Evolutionary conservation across 2,797 vertebrate genomes (phyloP).

Genomic region (Loris lydekkerianus): DNA sequence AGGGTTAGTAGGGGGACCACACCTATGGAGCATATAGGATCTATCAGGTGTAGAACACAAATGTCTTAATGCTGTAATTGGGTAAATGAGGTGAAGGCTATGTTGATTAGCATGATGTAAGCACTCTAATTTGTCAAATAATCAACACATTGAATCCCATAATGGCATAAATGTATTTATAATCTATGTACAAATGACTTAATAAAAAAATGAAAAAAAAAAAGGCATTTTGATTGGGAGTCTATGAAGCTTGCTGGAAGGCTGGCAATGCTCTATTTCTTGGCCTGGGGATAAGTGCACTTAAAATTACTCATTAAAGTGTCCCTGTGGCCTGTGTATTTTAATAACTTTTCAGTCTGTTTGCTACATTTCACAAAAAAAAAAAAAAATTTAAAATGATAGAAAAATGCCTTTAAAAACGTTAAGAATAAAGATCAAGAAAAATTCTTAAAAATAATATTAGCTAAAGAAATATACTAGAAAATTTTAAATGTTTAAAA

Average conservation of each 20-base stretch:
- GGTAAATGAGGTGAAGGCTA: too few species aligned
- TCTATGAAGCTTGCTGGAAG: too few species aligned
- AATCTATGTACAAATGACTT: too few species aligned
- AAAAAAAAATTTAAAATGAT: not conserved
- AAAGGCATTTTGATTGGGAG: not conserved
- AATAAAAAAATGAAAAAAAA: too few species aligned
- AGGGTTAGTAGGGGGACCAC: too few species aligned
- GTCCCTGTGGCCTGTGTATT: not conserved
- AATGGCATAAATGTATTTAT: too few species aligned
- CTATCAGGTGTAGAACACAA: too few species aligned
- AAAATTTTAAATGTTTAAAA: not conserved
- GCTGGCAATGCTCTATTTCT: not conserved
- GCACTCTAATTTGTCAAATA: too few species aligned
- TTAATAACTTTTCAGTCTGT: slow-evolving; percentile 14
- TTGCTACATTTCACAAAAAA: slow-evolving; percentile 15
- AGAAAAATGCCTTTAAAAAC: not conserved
- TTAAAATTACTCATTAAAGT: slow-evolving; percentile 1
- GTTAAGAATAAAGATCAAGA: not conserved
- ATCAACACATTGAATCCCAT: too few species aligned
- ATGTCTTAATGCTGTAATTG: too few species aligned
- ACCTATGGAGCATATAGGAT: too few species aligned
- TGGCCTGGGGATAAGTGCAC: not conserved
- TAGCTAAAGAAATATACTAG: not conserved
- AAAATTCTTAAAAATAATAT: not conserved
- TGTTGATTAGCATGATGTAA: too few species aligned